A percentile compares a stretch with the other conserved stretches of the same genome.
phyloP scores from a whole-genome alignment of 2,797 vertebrate genomes.

The Acestrorhynchus altus region DNA sequence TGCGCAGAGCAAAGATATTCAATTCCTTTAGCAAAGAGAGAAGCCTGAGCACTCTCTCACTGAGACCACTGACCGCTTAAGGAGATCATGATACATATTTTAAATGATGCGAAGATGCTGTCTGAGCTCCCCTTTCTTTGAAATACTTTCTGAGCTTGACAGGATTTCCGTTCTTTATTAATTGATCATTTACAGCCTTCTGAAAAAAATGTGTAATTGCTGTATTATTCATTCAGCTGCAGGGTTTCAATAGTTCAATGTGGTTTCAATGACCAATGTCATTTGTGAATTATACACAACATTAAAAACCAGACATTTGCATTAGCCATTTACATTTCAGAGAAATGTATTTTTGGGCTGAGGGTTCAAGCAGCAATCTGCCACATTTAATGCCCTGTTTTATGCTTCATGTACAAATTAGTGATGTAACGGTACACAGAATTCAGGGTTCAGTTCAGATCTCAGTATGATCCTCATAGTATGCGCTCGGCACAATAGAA shows the following conservation, averaged over 20 bases:
- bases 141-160: conserved; percentile 31
- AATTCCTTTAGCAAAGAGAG: conserved; percentile 67
- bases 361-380: conserved; percentile 4
- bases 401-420: neutral
- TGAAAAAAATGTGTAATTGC: conserved; percentile 18
- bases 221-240: conserved; percentile 45
- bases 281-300: conserved; percentile 25
- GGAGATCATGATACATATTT: conserved; percentile 55
- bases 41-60: conserved; percentile 45
- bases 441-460: neutral
- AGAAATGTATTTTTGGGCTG: neutral
- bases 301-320: conserved; percentile 12
- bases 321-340: too few species aligned
- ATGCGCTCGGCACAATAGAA: too few species aligned
- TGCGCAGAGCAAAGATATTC: conserved; percentile 71
- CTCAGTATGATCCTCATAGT: too few species aligned
- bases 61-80: conserved; percentile 47
- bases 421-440: neutral
- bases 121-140: neutral
- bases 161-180: conserved; percentile 36
- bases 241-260: conserved; percentile 11
- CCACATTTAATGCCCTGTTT: neutral
- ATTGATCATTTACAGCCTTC: conserved; percentile 22
- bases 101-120: conserved; percentile 40
- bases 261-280: conserved; percentile 30